Evolutionary conservation across 2,888 invertebrate genomes (phyloP).

Genomic region (Mythimna lalbum): DNA sequence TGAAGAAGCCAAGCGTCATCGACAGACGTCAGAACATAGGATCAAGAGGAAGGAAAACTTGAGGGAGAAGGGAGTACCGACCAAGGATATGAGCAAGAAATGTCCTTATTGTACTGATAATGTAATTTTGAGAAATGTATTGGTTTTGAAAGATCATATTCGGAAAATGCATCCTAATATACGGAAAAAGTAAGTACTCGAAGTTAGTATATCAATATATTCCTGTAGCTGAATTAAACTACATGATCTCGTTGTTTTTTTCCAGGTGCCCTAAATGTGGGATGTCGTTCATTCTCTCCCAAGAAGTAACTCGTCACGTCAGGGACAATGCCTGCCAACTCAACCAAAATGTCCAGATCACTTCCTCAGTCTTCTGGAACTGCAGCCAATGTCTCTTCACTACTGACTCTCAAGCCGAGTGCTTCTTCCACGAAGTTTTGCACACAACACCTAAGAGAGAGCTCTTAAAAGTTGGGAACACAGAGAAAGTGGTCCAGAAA

Average conservation of each 20-base stretch:
- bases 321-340: slow-evolving; percentile 91
- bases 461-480: slow-evolving; percentile 68
- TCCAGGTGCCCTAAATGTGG: slow-evolving; percentile 94
- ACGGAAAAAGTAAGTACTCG: slow-evolving; percentile 90
- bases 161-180: slow-evolving; percentile 91
- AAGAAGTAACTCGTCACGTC: slow-evolving; percentile 94
- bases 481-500: slow-evolving; percentile 80
- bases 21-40: slow-evolving; percentile 92
- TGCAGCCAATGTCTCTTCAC: slow-evolving; percentile 92
- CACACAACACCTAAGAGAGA: slow-evolving; percentile 89
- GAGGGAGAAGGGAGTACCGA: slow-evolving; percentile 78
- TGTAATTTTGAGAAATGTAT: slow-evolving; percentile 86
- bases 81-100: slow-evolving; percentile 84
- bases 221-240: neutral
- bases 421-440: slow-evolving; percentile 93
- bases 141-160: slow-evolving; percentile 92
- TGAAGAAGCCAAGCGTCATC: slow-evolving; percentile 92
- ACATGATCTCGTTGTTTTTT: slow-evolving; percentile 61
- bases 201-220: neutral
- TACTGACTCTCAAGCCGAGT: slow-evolving; percentile 93
- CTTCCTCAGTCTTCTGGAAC: slow-evolving; percentile 83
- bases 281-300: slow-evolving; percentile 92
- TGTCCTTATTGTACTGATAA: slow-evolving; percentile 91
- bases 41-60: slow-evolving; percentile 88
- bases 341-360: slow-evolving; percentile 65